Evolutionary conservation across 2,888 invertebrate species (phyloP), one percentile per base, ranked within the genome.

Genomic region (Hedya salicella): DNA sequence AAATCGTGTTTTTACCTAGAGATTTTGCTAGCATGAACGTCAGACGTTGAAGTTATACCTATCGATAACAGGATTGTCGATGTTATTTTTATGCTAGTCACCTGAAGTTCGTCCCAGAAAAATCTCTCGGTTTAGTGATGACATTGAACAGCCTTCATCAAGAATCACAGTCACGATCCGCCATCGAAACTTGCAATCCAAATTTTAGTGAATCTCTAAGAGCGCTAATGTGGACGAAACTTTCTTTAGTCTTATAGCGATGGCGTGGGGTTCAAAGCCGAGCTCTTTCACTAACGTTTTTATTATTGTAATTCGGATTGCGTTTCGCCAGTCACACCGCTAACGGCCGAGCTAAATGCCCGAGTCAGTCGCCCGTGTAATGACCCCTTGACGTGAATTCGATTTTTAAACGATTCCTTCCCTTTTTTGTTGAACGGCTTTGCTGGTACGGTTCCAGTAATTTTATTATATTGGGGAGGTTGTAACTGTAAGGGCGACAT

Each of bases 301-400:
- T 64, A 64, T 64, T 64, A 64, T 64, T 64, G 64, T 64, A 64
- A 64, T 64, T 59, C 52, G 64, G 36, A 64, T 59, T 64, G 42
- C 25, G 57, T 64, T 64, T 52, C 52, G 59, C 64, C 64, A 64
- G 64, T 64, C 64, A 64, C 44, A 59, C 64, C 64, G 59, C 59
- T 64, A 64, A 59, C 64, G 64, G 59, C 50, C 59, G 52, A 48
- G 42, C 52, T 64, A 59, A 64, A 59, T 44, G 64, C 52, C 44
- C 17, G 25, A 64, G 64, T 52, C 64, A 44, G 52, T 64, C 36
- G 52, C 52, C 59, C 64, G 64, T 64, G 64, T 59, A 64, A 64
- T 59, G 52, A 64, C 59, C 64, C 39, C 59, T 64, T 64, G 64
- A 50, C 54, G 62, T 52, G 59, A 59, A 64, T 64, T 64, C 64